Base-by-base conservation (phyloP, 2,113 vertebrate genomes). In the Symphodus melops region DNA sequence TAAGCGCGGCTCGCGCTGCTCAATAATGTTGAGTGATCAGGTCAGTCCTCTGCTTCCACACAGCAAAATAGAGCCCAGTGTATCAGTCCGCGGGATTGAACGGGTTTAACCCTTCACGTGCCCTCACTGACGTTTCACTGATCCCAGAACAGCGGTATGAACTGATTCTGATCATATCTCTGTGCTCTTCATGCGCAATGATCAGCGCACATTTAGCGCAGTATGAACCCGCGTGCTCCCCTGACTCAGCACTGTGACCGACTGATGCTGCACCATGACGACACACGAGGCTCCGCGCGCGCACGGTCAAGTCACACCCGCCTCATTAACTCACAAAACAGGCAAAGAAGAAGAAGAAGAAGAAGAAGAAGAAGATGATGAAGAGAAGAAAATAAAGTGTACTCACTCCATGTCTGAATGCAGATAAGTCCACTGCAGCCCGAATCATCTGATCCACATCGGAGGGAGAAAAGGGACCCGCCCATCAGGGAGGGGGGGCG, bases 371-470 rank as follows among this genome's bases (percentile, higher is more conserved):
- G n/a, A 28, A 28, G 37, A n/a, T n/a, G 48, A 51, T 7, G 19
- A n/a, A 51, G 41, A 69, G n/a, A 28, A 37, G 17, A 20, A 77
- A 64, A 12, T 0, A 55, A 60, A 59, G 61, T 36, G 44, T 68
- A 89, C 88, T 89, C 39, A 87, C 88, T 85, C 67, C 84, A 86
- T 89, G 28, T 71, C 33, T 33, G 61, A 60, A 2, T 4, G 13
- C 56, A 61, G 37, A 81, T 79, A 67, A 66, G 75, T 71, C 75
- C 72, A 23, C 86, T 46, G 55, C 80, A 59, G 61, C 12, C 49
- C n/a, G 33, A 17, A 61, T 44, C 72, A 74, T 67, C 83, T 41
- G 68, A 63, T 68, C 51, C 20, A 28, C 81, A 66, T 62, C 79
- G 68, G 55, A 66, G 44, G 59, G 49, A 42, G 16, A 44, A 36